Evolutionary conservation across 2,888 invertebrate genomes (phyloP).

Genomic region (Acronicta psi): DNA sequence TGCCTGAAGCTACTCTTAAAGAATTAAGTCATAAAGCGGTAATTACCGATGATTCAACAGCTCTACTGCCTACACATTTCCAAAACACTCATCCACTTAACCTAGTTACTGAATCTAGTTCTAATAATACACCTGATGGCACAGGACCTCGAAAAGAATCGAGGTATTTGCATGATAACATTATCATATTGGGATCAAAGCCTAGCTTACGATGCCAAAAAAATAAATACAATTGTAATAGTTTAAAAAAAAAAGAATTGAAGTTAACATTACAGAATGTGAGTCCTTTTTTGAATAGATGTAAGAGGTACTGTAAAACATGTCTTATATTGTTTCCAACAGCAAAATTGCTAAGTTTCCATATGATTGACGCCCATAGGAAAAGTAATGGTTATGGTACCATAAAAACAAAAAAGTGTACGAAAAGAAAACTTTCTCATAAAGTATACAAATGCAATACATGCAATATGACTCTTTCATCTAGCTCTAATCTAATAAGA

Average conservation of each 20-base stretch:
- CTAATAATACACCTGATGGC: not conserved
- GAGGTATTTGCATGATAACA: constrained; percentile 54
- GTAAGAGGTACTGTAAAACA: constrained; percentile 69
- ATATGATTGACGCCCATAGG: constrained; percentile 14
- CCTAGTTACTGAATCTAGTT: not conserved
- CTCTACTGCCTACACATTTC: not conserved
- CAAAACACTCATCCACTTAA: too few species aligned
- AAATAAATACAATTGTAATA: constrained; percentile 9
- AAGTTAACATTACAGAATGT: constrained; percentile 66
- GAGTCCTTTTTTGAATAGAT: constrained; percentile 61
- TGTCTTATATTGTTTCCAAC: constrained; percentile 75
- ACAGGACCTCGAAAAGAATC: constrained; percentile 6
- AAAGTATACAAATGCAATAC: constrained; percentile 54
- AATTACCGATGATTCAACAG: not conserved
- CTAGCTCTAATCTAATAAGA: constrained; percentile 49
- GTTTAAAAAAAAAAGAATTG: constrained; percentile 37
- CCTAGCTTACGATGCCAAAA: constrained; percentile 47
- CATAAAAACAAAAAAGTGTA: not conserved
- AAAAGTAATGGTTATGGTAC: constrained; percentile 1
- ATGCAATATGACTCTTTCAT: constrained; percentile 55
- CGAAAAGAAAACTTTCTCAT: constrained; percentile 13
- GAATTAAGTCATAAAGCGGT: constrained; percentile 22
- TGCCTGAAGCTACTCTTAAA: constrained; percentile 4
- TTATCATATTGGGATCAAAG: constrained; percentile 72
- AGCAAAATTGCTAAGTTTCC: constrained; percentile 23